These are phyloP conservation scores for Nasonia giraulti DNA, from an alignment of 1,140 invertebrate genomes.

Conservation along the genomic window DNA sequence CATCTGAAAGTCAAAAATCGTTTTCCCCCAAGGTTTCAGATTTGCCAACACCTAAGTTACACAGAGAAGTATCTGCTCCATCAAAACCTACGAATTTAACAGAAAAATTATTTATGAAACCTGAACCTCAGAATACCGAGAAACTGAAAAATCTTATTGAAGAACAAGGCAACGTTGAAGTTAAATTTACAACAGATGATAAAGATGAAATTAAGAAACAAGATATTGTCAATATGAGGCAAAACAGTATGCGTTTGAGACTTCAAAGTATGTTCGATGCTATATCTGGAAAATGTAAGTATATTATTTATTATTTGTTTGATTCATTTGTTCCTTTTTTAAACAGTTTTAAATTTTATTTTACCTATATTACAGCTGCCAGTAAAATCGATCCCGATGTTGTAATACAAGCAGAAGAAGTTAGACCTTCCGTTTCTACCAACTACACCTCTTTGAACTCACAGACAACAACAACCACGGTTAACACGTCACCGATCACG, in stretches of 20 bases:
- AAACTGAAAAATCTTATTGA: constrained; percentile 65
- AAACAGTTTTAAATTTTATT: constrained; percentile 11
- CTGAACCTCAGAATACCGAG: constrained; percentile 68
- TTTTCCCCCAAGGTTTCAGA: not conserved
- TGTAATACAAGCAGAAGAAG: constrained; percentile 69
- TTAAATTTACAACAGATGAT: constrained; percentile 64
- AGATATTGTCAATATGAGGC: constrained; percentile 69
- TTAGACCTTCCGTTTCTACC: constrained; percentile 52
- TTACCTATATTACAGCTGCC: constrained; percentile 52
- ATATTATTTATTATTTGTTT: not conserved
- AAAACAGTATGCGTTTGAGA: constrained; percentile 69
- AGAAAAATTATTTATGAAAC: constrained; percentile 71
- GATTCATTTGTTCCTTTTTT: not conserved
- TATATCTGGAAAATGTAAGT: constrained; percentile 71
- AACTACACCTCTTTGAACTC: constrained; percentile 60
- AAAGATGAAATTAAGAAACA: constrained; percentile 70
- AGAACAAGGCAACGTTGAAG: constrained; percentile 63
- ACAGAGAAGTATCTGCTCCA: not conserved
- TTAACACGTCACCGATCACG: constrained; percentile 68
- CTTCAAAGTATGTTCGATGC: constrained; percentile 72
- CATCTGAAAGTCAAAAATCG: not conserved
- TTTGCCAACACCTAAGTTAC: not conserved
- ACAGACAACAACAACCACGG: constrained; percentile 64
- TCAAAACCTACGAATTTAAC: constrained; percentile 58
- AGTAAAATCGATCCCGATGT: constrained; percentile 69